A percentile compares a stretch with the other conserved stretches of the same genome.
These are phyloP conservation scores for Drosophila meridionalis DNA, from an alignment of 2,888 invertebrate species.

Conservation along the genomic window DNA sequence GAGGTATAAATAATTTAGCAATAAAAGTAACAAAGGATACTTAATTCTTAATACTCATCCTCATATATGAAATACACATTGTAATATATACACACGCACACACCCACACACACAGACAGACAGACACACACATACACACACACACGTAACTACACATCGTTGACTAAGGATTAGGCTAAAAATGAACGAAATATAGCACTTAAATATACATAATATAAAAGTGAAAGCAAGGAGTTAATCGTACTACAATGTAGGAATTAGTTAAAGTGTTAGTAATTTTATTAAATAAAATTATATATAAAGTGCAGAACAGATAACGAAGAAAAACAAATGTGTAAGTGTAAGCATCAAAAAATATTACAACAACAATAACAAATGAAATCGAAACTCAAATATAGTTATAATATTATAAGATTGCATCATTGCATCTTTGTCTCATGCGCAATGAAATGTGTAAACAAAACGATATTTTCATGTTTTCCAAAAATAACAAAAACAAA, in stretches of 20 bases:
- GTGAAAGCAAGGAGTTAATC: conserved; percentile 49
- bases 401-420: conserved; percentile 45
- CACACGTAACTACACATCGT: conserved; percentile 52
- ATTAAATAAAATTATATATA: conserved; percentile 81
- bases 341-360: conserved; percentile 43
- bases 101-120: neutral
- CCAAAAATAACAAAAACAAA: conserved; percentile 41
- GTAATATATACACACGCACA: conserved; percentile 64
- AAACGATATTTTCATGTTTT: conserved; percentile 57
- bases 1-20: conserved; percentile 70
- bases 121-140: neutral
- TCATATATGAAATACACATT: conserved; percentile 58
- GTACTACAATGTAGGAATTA: conserved; percentile 70
- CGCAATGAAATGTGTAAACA: conserved; percentile 48
- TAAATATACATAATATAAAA: conserved; percentile 64
- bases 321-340: conserved; percentile 36
- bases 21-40: conserved; percentile 53
- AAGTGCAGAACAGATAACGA: conserved; percentile 47
- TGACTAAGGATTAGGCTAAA: conserved; percentile 70
- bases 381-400: conserved; percentile 44
- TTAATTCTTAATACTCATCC: conserved; percentile 60
- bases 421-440: conserved; percentile 55
- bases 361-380: conserved; percentile 22
- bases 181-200: conserved; percentile 62
- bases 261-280: conserved; percentile 84